Evolutionary conservation across 1,140 invertebrate species (phyloP).

Genomic region (Macrobrachium nipponense): DNA sequence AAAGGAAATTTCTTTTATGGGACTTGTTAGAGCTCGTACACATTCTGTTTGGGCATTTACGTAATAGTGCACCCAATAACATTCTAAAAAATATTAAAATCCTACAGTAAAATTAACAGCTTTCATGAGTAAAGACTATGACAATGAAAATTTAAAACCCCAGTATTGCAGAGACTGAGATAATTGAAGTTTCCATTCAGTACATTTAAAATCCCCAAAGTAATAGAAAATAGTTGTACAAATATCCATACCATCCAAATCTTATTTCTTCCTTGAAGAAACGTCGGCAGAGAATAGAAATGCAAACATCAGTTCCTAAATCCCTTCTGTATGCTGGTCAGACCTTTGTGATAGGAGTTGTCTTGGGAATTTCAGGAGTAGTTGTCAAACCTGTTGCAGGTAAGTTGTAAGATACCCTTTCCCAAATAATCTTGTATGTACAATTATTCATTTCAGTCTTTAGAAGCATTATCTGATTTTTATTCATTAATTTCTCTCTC

Average conservation of each 20-base stretch:
- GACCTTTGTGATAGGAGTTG: conserved; percentile 76
- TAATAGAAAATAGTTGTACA: background rate
- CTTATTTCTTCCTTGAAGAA: conserved; percentile 66
- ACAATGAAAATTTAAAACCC: too few species aligned
- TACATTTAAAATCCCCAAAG: background rate
- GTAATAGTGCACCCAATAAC: too few species aligned
- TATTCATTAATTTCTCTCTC: too few species aligned
- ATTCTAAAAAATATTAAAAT: too few species aligned
- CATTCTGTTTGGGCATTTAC: too few species aligned
- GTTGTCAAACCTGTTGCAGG: conserved; percentile 78
- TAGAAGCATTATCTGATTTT: background rate
- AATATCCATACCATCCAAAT: background rate
- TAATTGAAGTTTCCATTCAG: too few species aligned
- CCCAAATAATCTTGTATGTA: too few species aligned
- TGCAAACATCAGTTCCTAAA: conserved; percentile 74
- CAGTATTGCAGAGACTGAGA: too few species aligned
- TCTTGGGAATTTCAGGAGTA: conserved; percentile 77
- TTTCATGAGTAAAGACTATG: too few species aligned
- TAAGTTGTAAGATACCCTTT: conserved; percentile 65
- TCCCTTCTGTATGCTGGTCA: conserved; percentile 72
- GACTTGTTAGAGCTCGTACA: too few species aligned
- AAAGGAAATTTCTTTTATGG: too few species aligned
- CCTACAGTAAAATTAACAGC: too few species aligned
- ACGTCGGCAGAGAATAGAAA: conserved; percentile 69
- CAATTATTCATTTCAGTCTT: background rate